These are phyloP conservation scores for Dicrurus megarhynchus DNA, from an alignment of 2,113 vertebrate genomes.

Conservation along the genomic window DNA sequence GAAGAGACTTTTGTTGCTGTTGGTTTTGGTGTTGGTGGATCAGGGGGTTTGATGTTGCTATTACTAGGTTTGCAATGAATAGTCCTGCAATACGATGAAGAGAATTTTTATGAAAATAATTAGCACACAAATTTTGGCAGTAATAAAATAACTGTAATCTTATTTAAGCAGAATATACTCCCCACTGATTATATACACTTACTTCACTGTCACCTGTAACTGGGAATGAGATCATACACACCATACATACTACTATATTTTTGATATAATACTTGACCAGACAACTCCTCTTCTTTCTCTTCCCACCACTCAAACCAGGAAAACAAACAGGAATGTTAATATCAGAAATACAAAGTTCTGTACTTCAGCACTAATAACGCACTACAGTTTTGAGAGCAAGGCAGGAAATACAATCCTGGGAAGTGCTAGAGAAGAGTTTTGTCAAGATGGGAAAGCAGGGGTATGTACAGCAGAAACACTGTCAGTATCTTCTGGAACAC, in stretches of 20 bases:
- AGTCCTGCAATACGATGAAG: slow-evolving; percentile 62
- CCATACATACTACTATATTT: not conserved
- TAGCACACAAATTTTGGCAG: not conserved
- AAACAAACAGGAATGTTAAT: not conserved
- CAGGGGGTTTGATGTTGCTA: slow-evolving; percentile 69
- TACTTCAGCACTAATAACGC: not conserved
- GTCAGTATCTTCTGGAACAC: not conserved
- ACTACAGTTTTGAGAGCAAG: not conserved
- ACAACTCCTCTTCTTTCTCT: not conserved
- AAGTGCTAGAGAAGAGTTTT: not conserved
- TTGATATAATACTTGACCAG: not conserved
- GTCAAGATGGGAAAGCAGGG: not conserved
- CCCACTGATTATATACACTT: not conserved
- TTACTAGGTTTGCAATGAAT: slow-evolving; percentile 70
- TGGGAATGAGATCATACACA: not conserved
- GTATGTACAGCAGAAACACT: not conserved
- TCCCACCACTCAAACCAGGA: not conserved
- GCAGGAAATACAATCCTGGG: not conserved
- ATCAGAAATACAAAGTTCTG: not conserved
- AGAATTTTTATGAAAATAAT: not conserved
- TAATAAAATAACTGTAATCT: not conserved
- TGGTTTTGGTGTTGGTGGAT: slow-evolving; percentile 75
- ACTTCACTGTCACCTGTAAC: not conserved
- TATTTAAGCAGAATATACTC: not conserved
- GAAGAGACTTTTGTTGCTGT: slow-evolving; percentile 77